These are phyloP conservation scores for Colius striatus DNA, from an alignment of 2,113 vertebrate genomes.

Conservation along the genomic window DNA sequence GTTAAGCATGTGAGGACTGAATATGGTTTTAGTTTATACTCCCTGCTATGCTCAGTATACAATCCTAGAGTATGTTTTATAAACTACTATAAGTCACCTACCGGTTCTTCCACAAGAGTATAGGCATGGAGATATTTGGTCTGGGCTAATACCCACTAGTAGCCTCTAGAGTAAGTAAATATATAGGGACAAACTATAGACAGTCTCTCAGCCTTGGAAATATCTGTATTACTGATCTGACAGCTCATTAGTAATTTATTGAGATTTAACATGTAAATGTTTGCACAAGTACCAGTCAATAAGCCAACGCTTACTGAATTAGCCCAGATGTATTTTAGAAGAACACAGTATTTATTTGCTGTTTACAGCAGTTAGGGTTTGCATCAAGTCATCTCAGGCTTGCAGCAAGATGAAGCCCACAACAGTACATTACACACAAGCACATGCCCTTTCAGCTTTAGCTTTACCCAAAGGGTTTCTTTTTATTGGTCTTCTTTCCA, in stretches of 20 bases:
- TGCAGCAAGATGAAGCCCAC: background rate
- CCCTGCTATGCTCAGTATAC: background rate
- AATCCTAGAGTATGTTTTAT: background rate
- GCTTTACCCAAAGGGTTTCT: background rate
- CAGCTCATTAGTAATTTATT: background rate
- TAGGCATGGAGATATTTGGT: background rate
- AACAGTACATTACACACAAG: background rate
- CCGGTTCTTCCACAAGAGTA: background rate
- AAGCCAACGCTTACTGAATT: background rate
- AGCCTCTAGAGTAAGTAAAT: background rate
- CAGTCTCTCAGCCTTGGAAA: background rate
- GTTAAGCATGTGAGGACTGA: background rate
- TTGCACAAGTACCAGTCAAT: background rate
- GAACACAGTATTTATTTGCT: background rate
- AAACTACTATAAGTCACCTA: background rate
- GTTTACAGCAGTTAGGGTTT: background rate
- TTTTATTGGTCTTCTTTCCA: background rate
- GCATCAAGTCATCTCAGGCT: background rate
- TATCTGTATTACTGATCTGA: background rate
- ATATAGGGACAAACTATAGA: background rate
- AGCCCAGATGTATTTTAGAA: background rate
- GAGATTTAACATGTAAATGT: background rate
- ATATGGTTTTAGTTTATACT: background rate
- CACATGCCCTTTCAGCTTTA: background rate
- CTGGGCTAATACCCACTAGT: background rate